Percentiles rank a stretch among this genome's conserved stretches.
These are phyloP conservation scores for Callopanchax toddi DNA, from an alignment of 2,113 vertebrate species.

Conservation along the genomic window DNA sequence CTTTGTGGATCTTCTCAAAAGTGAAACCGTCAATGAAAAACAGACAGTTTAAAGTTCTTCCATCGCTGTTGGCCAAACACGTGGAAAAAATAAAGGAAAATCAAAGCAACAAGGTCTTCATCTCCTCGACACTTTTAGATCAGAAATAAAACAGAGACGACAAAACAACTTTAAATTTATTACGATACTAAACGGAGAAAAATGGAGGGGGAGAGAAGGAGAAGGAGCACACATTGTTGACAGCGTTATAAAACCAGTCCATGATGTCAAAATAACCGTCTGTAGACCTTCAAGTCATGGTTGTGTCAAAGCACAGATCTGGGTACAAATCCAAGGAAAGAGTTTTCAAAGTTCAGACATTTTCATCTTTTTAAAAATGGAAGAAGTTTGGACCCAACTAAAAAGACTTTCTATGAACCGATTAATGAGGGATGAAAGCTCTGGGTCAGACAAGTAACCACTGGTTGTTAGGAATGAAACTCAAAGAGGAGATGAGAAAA, in stretches of 20 bases:
- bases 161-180: not conserved
- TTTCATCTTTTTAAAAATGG: not conserved
- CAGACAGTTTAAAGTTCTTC: not conserved
- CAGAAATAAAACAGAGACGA: not conserved
- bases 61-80: not conserved
- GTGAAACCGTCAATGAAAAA: not conserved
- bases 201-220: too few species aligned
- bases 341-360: not conserved
- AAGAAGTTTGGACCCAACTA: not conserved
- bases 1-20: not conserved
- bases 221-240: not conserved
- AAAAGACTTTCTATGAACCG: not conserved
- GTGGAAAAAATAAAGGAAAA: not conserved
- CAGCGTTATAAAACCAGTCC: not conserved
- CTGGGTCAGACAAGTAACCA: not conserved
- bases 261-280: too few species aligned
- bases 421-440: not conserved
- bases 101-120: not conserved
- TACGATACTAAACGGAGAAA: not conserved
- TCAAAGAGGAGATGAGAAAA: not conserved
- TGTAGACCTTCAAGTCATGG: not conserved
- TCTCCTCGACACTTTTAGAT: constrained; percentile 12
- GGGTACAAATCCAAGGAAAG: not conserved
- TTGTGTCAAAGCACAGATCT: not conserved
- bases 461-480: not conserved